Percentiles rank a stretch among this genome's conserved stretches.
phyloP scores from a whole-genome alignment of 1,140 invertebrate genomes.

The Sinella curviseta region DNA sequence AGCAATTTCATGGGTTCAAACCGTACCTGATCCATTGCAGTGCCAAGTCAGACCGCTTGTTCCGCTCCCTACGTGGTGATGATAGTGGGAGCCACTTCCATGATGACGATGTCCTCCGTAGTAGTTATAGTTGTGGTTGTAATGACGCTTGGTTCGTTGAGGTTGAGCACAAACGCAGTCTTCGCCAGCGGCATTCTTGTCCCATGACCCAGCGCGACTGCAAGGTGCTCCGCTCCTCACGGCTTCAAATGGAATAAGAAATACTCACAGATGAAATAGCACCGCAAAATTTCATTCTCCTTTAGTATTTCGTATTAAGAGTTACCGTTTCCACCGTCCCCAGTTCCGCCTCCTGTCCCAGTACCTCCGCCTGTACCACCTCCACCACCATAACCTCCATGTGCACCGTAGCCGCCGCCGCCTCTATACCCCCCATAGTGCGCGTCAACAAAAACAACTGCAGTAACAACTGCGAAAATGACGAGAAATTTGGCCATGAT shows the following conservation, averaged over 20 bases:
- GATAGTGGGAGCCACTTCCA: not conserved
- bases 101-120: too few relatives aligned
- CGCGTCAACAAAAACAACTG: not conserved
- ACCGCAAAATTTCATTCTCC: not conserved
- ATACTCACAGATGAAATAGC: too few relatives aligned
- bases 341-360: not conserved
- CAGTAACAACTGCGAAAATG: not conserved
- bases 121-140: too few relatives aligned
- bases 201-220: not conserved
- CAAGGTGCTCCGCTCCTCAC: not conserved
- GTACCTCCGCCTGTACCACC: not conserved
- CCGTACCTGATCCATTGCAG: not conserved
- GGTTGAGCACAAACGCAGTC: not conserved
- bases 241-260: not conserved
- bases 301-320: not conserved
- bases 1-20: too few relatives aligned
- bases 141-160: not conserved
- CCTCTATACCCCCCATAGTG: not conserved
- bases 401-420: not conserved
- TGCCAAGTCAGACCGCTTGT: not conserved
- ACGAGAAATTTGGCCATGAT: not conserved
- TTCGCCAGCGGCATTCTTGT: not conserved
- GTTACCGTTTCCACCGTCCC: not conserved
- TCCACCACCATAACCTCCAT: not conserved
- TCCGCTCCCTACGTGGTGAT: not conserved